Percentiles rank a stretch among this genome's conserved stretches.
phyloP scores from a whole-genome alignment of 1,140 invertebrate species.

The Zaprionus kolodkinae region DNA sequence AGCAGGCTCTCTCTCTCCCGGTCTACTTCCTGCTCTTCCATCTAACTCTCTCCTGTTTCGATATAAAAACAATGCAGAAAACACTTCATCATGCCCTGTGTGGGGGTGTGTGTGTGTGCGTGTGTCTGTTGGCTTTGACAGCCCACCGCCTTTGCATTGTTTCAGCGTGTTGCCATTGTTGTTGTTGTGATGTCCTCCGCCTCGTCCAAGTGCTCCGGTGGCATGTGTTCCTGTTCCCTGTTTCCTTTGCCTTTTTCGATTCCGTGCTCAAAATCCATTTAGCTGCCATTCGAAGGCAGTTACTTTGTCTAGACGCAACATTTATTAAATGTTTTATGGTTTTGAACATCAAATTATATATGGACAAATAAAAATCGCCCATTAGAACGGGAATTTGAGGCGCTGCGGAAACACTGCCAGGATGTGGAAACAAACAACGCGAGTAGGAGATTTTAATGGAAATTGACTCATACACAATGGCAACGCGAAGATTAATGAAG shows the following conservation, averaged over 20 bases:
- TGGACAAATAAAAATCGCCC: constrained; percentile 72
- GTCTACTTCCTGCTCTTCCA: constrained; percentile 3
- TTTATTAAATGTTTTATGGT: constrained; percentile 82
- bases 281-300: constrained; percentile 81
- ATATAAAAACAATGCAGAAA: constrained; percentile 66
- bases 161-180: constrained; percentile 28
- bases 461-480: constrained; percentile 58
- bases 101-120: constrained; percentile 14
- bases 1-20: neutral
- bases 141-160: constrained; percentile 69
- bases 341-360: constrained; percentile 77
- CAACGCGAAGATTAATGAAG: constrained; percentile 37
- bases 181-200: constrained; percentile 32
- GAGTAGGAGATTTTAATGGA: constrained; percentile 30
- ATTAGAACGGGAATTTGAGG: constrained; percentile 44
- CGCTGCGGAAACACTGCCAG: constrained; percentile 53
- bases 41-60: constrained; percentile 56
- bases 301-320: constrained; percentile 82
- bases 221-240: constrained; percentile 13
- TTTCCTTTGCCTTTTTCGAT: constrained; percentile 52
- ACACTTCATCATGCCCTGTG: constrained; percentile 68
- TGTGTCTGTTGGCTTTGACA: constrained; percentile 64
- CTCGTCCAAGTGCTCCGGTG: constrained; percentile 47
- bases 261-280: constrained; percentile 81
- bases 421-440: constrained; percentile 19